Conservation (phyloP, 2,888 invertebrate genomes). For the Helleia helle region DNA sequence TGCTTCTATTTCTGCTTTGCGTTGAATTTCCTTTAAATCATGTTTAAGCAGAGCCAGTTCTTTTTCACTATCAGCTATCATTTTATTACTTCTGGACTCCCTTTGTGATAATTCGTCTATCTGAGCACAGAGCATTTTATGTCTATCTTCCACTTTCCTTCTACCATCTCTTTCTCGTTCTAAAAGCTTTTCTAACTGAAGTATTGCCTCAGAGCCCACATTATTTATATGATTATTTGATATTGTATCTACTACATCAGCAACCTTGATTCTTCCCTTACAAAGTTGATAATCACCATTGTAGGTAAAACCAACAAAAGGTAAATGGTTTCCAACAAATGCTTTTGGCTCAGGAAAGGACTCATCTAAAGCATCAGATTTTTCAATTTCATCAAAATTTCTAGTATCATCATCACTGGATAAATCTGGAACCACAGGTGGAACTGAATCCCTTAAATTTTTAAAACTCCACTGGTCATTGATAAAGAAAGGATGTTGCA, state of each 20-base stretch:
- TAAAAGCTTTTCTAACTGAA: conserved; percentile 82
- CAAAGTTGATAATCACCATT: conserved; percentile 92
- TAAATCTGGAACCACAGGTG: conserved; percentile 97
- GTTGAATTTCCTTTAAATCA: conserved; percentile 90
- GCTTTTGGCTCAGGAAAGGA: conserved; percentile 97
- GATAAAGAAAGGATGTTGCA: conserved; percentile 93
- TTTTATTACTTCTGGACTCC: conserved; percentile 85
- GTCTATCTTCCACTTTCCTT: conserved; percentile 83
- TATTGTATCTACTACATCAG: conserved; percentile 77
- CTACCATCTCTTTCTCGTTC: conserved; percentile 83
- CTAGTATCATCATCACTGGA: conserved; percentile 97
- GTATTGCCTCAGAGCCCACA: conserved; percentile 76
- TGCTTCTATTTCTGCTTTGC: conserved; percentile 90
- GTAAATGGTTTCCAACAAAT: conserved; percentile 98
- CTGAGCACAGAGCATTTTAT: conserved; percentile 81
- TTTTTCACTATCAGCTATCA: conserved; percentile 88
- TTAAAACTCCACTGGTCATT: conserved; percentile 99
- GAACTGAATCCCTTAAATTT: conserved; percentile 93
- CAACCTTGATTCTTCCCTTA: conserved; percentile 55
- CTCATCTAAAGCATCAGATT: conserved; percentile 93
- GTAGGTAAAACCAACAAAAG: conserved; percentile 99
- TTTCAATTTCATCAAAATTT: conserved; percentile 98
- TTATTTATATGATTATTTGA: conserved; percentile 77
- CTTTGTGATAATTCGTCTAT: conserved; percentile 84
- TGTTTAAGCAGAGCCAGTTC: conserved; percentile 89